These are phyloP conservation scores for Hydriomena furcata DNA, from an alignment of 2,888 invertebrate species.

Conservation along the genomic window DNA sequence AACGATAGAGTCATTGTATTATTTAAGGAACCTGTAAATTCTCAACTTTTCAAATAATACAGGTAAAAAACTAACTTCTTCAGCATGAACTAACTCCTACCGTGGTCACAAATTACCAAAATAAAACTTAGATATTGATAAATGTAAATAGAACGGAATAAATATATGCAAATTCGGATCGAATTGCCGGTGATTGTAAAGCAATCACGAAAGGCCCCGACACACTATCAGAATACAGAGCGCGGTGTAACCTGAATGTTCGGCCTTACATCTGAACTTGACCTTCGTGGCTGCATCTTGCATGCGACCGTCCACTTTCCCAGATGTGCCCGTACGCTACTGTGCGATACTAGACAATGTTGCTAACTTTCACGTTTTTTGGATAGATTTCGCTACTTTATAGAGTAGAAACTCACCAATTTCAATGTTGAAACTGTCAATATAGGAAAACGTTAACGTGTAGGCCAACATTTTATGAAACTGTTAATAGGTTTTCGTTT, in stretches of 20 bases:
- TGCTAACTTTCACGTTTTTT: constrained; percentile 12
- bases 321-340: constrained; percentile 44
- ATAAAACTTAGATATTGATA: no score
- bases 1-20: no score
- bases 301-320: constrained; percentile 54
- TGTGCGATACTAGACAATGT: constrained; percentile 33
- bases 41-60: no score
- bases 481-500: no score
- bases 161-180: constrained; percentile 15
- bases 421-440: no score
- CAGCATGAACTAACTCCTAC: no score
- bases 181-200: constrained; percentile 31
- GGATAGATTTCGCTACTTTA: constrained; percentile 2
- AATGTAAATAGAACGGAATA: no score
- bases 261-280: constrained; percentile 65
- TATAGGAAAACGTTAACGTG: no score
- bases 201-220: constrained; percentile 36
- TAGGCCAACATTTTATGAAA: no score
- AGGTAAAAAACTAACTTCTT: no score
- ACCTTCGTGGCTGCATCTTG: constrained; percentile 63
- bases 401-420: neutral
- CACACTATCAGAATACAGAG: constrained; percentile 35
- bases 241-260: constrained; percentile 40
- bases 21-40: no score
- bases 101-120: no score